Evolutionary conservation across 1,140 invertebrate genomes (phyloP).

Genomic region (Drosophila paulistorum): DNA sequence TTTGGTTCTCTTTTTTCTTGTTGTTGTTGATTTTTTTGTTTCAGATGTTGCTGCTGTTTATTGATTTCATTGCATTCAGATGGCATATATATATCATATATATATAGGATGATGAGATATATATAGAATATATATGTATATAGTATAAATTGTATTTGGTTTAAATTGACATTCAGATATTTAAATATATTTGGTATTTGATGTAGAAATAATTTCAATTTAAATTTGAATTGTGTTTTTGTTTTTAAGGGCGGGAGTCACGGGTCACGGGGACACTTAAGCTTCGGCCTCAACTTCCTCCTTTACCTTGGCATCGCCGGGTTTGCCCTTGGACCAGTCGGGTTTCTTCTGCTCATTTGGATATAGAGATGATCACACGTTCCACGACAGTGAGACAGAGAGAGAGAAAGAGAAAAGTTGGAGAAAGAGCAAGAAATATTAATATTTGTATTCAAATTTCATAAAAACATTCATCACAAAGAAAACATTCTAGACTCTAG

Average conservation of each 20-base stretch:
- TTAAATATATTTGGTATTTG: slow-evolving; percentile 32
- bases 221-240: slow-evolving; percentile 57
- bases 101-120: slow-evolving; percentile 20
- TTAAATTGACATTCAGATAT: slow-evolving; percentile 33
- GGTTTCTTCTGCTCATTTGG: slow-evolving; percentile 91
- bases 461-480: not conserved
- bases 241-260: slow-evolving; percentile 79
- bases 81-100: slow-evolving; percentile 15
- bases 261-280: slow-evolving; percentile 78
- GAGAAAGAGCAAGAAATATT: slow-evolving; percentile 1
- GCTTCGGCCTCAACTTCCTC: slow-evolving; percentile 92
- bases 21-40: slow-evolving; percentile 1
- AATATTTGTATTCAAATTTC: not conserved
- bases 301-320: slow-evolving; percentile 94
- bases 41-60: slow-evolving; percentile 22
- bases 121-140: slow-evolving; percentile 10
- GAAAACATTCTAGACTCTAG: not conserved
- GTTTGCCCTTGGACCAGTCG: slow-evolving; percentile 94
- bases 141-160: slow-evolving; percentile 20
- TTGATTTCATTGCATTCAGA: slow-evolving; percentile 14
- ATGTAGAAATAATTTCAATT: slow-evolving; percentile 42
- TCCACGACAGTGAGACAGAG: slow-evolving; percentile 15
- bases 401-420: slow-evolving; percentile 27
- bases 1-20: not conserved
- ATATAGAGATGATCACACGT: not conserved